Percentiles rank a stretch among this genome's conserved stretches.
Evolutionary conservation across 2,888 invertebrate species (phyloP).

Genomic region (Mimas tiliae): DNA sequence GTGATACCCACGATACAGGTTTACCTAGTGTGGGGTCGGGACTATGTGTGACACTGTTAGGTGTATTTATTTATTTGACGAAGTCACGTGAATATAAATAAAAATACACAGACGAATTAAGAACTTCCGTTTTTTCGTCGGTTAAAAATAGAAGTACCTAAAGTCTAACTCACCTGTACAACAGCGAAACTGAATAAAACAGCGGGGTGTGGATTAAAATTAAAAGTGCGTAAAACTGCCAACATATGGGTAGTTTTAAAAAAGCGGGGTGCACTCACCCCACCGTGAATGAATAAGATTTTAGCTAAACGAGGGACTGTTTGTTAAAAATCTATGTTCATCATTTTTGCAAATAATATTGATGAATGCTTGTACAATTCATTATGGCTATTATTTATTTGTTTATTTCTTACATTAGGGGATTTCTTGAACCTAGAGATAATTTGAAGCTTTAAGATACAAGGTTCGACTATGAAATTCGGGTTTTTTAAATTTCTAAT

Average conservation of each 20-base stretch:
- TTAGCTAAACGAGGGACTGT: slow-evolving; percentile 36
- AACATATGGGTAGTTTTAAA: slow-evolving; percentile 66
- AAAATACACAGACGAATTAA: no score
- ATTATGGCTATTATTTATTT: not conserved
- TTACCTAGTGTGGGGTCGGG: no score
- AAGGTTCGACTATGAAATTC: no score
- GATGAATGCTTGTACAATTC: not conserved
- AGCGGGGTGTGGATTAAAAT: slow-evolving; percentile 68
- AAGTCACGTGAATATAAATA: no score
- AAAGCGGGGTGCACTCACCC: slow-evolving; percentile 36
- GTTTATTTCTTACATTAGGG: not conserved
- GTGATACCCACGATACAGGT: no score
- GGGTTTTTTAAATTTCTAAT: no score
- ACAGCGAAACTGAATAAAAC: slow-evolving; percentile 18
- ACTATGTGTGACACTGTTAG: no score
- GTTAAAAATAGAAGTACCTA: no score
- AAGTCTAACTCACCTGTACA: slow-evolving; percentile 1
- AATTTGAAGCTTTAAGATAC: no score
- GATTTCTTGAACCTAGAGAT: no score
- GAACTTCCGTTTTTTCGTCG: no score
- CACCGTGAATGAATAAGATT: slow-evolving; percentile 38
- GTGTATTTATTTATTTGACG: no score
- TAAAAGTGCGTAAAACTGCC: slow-evolving; percentile 71
- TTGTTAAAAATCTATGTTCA: not conserved
- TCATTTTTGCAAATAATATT: slow-evolving; percentile 17